These are phyloP conservation scores for Notodonta ziczac DNA, from an alignment of 2,888 invertebrate species.

Conservation along the genomic window DNA sequence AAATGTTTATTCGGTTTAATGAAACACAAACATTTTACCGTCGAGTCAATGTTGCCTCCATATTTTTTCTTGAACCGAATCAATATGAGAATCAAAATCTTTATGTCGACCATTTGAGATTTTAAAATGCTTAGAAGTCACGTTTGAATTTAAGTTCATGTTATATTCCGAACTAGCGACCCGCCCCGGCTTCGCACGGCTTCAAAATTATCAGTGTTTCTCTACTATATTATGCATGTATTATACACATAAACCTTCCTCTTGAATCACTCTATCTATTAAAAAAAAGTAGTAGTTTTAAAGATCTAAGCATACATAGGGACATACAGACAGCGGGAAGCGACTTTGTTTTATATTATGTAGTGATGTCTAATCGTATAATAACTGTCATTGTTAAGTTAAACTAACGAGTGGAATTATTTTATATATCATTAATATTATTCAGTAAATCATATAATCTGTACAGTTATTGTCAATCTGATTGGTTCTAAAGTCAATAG, in stretches of 20 bases:
- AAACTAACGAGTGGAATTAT: not conserved
- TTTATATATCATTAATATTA: not conserved
- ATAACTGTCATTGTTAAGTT: not conserved
- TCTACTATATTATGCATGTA: no score
- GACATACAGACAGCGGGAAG: no score
- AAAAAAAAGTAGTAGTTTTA: no score
- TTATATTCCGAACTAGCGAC: not conserved
- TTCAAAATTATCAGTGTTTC: no score
- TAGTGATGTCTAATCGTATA: not conserved
- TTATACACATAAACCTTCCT: no score
- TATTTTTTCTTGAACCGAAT: not conserved
- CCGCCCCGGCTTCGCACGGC: not conserved
- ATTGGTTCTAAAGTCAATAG: not conserved
- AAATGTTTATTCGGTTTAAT: slow-evolving; percentile 29
- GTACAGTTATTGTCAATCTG: not conserved
- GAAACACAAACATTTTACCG: not conserved
- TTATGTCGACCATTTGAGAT: no score
- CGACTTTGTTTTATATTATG: no score
- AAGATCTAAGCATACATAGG: no score
- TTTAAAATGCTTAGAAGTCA: not conserved
- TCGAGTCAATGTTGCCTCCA: not conserved
- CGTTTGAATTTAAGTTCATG: not conserved
- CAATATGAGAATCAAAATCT: not conserved
- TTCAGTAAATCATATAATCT: not conserved
- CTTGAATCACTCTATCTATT: no score